phyloP scores from a whole-genome alignment of 2,888 invertebrate genomes.

The Spisula solida region DNA sequence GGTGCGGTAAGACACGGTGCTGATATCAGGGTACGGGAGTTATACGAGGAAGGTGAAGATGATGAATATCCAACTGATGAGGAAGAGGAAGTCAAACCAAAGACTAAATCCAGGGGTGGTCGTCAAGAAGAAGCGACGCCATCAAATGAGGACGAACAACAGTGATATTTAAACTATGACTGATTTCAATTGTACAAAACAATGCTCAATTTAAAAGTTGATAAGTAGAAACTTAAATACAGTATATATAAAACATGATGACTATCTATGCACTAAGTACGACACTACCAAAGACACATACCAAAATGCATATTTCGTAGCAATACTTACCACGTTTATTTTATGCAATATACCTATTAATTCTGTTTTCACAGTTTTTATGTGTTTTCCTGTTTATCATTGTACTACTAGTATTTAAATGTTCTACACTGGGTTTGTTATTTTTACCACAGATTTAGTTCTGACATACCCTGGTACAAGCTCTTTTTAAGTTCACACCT shows the following conservation, averaged over 20 bases:
- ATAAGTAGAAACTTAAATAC: too few species aligned
- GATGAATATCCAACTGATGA: constrained; percentile 42
- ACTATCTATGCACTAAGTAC: too few species aligned
- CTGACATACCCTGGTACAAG: neutral
- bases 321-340: neutral
- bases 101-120: neutral
- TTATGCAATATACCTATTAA: neutral
- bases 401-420: too few species aligned
- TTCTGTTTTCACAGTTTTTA: neutral
- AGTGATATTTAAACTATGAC: neutral
- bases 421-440: neutral
- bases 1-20: constrained; percentile 54
- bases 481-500: neutral
- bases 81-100: constrained; percentile 25
- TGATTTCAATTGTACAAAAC: neutral
- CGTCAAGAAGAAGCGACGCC: neutral
- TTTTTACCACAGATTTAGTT: neutral
- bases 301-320: neutral
- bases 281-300: too few species aligned
- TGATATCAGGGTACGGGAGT: constrained; percentile 52
- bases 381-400: too few species aligned
- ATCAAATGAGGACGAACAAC: neutral
- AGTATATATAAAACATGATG: too few species aligned
- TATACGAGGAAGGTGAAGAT: constrained; percentile 36
- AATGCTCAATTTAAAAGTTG: neutral